A percentile compares a stretch with the other conserved stretches of the same genome.
Conservation (phyloP, 2,797 vertebrate genomes). For the Typhlichthys subterraneus region DNA sequence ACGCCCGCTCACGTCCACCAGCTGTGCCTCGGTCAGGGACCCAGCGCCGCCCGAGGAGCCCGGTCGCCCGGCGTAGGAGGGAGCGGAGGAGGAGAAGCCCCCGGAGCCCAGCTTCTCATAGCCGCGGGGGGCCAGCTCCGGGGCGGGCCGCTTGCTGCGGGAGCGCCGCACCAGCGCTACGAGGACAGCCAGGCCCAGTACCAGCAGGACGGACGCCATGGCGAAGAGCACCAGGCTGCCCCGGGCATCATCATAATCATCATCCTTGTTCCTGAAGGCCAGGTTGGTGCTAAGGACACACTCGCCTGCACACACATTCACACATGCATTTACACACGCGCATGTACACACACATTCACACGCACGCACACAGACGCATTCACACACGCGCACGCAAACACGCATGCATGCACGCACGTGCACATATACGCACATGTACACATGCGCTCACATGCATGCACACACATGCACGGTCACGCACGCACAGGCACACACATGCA, state of each 20-base stretch:
- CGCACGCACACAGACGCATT: too few species aligned
- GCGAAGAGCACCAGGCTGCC: slow-evolving; percentile 81
- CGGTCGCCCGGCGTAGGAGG: slow-evolving; percentile 44
- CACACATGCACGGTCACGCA: too few species aligned
- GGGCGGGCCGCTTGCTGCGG: slow-evolving; percentile 64
- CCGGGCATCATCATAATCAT: slow-evolving; percentile 40
- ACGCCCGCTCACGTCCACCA: slow-evolving; percentile 81
- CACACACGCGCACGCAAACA: too few species aligned
- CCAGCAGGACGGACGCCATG: slow-evolving; percentile 79
- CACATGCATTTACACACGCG: too few species aligned
- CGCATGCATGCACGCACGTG: too few species aligned
- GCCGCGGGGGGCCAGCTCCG: slow-evolving; percentile 64
- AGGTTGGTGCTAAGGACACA: slow-evolving; percentile 81
- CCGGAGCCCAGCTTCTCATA: slow-evolving; percentile 87
- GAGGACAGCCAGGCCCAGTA: slow-evolving; percentile 74
- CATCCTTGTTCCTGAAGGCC: slow-evolving; percentile 56
- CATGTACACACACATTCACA: too few species aligned
- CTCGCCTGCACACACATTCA: slow-evolving; percentile 72
- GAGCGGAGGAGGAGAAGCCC: slow-evolving; percentile 45
- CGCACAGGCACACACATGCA: too few species aligned
- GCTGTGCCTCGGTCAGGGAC: slow-evolving; percentile 78
- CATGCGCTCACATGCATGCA: too few species aligned
- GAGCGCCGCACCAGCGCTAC: slow-evolving; percentile 79
- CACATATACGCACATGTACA: too few species aligned
- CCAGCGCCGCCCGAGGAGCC: slow-evolving; percentile 52